Conservation (phyloP, 2,888 invertebrate species). For the Brachycybe producta region DNA sequence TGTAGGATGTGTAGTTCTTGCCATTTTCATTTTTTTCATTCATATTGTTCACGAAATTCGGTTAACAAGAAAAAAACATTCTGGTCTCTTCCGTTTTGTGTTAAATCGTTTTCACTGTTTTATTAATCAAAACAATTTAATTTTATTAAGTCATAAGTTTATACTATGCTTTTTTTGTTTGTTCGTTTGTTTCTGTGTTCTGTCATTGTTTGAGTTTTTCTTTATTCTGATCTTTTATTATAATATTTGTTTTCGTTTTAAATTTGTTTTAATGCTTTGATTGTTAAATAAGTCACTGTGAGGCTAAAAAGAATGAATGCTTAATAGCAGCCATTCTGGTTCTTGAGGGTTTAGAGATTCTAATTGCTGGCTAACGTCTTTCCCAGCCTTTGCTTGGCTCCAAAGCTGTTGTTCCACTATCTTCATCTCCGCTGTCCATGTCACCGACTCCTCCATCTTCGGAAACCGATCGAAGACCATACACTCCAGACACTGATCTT, state of each 20-base stretch:
- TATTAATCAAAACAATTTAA: neutral
- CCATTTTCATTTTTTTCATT: no score
- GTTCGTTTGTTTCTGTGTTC: neutral
- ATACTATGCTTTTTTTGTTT: no score
- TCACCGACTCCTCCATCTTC: conserved; percentile 16
- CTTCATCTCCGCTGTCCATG: conserved; percentile 9
- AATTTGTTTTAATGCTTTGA: no score
- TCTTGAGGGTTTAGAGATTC: no score
- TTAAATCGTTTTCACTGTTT: neutral
- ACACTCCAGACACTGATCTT: conserved; percentile 18
- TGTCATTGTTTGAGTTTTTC: neutral
- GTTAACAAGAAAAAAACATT: no score
- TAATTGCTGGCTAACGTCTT: conserved; percentile 8
- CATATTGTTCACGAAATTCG: no score
- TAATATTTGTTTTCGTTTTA: neutral
- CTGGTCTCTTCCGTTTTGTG: no score
- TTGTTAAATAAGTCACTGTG: no score
- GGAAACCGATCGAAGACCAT: conserved; percentile 8
- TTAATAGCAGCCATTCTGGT: no score
- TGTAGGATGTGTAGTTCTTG: no score
- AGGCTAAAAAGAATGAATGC: no score
- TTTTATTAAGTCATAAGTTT: neutral
- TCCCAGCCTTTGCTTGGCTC: conserved; percentile 7
- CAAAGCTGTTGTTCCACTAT: conserved; percentile 10
- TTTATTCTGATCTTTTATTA: neutral